Evolutionary conservation across 2,113 vertebrate genomes (phyloP).

Genomic region (Arenaria interpres): DNA sequence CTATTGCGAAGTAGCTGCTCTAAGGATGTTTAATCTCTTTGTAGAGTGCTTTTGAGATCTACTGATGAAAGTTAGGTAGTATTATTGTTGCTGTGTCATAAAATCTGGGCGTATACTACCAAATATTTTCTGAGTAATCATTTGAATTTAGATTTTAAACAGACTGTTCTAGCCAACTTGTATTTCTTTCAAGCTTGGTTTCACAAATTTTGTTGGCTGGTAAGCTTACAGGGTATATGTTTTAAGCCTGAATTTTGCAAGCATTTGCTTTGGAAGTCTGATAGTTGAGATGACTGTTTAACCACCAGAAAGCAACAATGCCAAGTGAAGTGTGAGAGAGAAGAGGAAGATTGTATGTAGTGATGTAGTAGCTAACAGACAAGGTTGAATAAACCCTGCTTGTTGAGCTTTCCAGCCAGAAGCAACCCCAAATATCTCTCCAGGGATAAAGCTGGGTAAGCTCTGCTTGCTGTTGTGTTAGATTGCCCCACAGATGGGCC

Average conservation of each 20-base stretch:
- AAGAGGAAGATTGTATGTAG: not conserved
- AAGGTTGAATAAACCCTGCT: not conserved
- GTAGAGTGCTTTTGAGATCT: slow-evolving; percentile 37
- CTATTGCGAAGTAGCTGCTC: slow-evolving; percentile 27
- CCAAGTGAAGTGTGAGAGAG: not conserved
- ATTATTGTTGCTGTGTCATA: slow-evolving; percentile 45
- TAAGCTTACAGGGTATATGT: not conserved
- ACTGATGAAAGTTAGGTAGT: slow-evolving; percentile 52
- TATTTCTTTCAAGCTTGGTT: not conserved
- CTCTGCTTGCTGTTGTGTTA: not conserved
- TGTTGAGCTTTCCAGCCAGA: not conserved
- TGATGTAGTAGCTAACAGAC: not conserved
- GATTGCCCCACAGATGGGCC: rapidly evolving
- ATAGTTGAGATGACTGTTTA: not conserved
- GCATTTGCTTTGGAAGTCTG: not conserved
- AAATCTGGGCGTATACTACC: slow-evolving; percentile 29
- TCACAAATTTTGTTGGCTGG: not conserved
- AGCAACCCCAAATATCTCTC: not conserved
- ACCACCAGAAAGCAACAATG: not conserved
- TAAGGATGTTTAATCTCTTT: slow-evolving; percentile 33
- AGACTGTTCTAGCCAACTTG: not conserved
- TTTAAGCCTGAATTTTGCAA: not conserved
- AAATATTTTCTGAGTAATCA: slow-evolving; percentile 57
- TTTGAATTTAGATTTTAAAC: slow-evolving; percentile 48
- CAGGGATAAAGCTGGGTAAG: not conserved